A percentile compares a stretch with the other conserved stretches of the same genome.
phyloP scores from a whole-genome alignment of 2,888 invertebrate genomes.

The Megamerina dolium region DNA sequence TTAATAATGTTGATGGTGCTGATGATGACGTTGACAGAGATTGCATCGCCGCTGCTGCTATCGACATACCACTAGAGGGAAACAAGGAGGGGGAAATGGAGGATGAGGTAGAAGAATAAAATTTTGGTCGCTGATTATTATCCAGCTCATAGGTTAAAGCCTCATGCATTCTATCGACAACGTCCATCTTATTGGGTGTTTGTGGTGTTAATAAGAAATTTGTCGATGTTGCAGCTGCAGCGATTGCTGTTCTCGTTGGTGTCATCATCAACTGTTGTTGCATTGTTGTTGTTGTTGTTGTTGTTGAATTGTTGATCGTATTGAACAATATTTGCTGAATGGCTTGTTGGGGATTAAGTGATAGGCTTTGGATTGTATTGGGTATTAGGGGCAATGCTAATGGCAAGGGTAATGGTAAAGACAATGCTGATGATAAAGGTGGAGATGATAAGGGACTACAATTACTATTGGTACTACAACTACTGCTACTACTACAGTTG shows the following conservation, averaged over 20 bases:
- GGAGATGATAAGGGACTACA: constrained; percentile 29
- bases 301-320: constrained; percentile 25
- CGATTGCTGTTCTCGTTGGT: constrained; percentile 9
- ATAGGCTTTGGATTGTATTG: constrained; percentile 30
- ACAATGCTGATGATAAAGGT: constrained; percentile 6
- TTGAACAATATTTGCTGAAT: constrained; percentile 35
- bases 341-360: constrained; percentile 31
- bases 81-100: constrained; percentile 3
- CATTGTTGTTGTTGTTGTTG: neutral
- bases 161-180: too few relatives aligned
- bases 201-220: constrained; percentile 31
- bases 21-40: neutral
- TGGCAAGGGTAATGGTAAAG: constrained; percentile 4
- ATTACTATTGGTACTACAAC: constrained; percentile 49
- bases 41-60: too few relatives aligned
- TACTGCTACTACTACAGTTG: constrained; percentile 48
- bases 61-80: too few relatives aligned
- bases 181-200: constrained; percentile 29
- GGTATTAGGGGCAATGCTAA: constrained; percentile 17
- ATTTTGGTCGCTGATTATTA: too few relatives aligned
- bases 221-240: too few relatives aligned
- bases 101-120: constrained; percentile 4
- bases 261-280: neutral
- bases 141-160: too few relatives aligned
- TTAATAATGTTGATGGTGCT: neutral